Conservation (phyloP, 2,888 invertebrate genomes). For the Erynnis tages region DNA sequence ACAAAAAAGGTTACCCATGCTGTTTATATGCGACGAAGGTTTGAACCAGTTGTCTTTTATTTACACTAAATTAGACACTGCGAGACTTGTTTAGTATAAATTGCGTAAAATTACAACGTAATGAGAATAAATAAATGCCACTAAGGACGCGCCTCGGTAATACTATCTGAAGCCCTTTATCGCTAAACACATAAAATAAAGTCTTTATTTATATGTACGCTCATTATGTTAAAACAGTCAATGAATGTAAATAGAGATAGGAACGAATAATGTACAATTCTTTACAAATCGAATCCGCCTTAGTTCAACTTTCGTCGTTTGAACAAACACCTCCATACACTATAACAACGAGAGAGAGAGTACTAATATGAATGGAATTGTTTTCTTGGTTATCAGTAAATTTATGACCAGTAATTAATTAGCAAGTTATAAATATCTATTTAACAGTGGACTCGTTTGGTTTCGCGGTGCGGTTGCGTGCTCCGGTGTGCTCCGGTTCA, state of each 20-base stretch:
- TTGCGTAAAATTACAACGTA: background rate
- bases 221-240: slow-evolving; percentile 5
- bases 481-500: no score
- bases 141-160: background rate
- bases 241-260: slow-evolving; percentile 4
- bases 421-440: slow-evolving; percentile 2
- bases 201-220: background rate
- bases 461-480: no score
- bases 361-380: slow-evolving; percentile 21
- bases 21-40: no score
- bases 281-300: no score
- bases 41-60: no score
- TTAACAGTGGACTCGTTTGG: background rate
- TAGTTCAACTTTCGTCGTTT: no score
- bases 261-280: background rate
- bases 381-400: slow-evolving; percentile 13
- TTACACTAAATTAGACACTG: no score
- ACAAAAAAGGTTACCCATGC: no score
- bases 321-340: no score
- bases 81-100: background rate
- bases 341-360: no score
- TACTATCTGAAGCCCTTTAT: slow-evolving; percentile 12
- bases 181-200: background rate
- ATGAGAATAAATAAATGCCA: background rate
- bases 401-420: slow-evolving; percentile 14